These are phyloP conservation scores for Balaenoptera acutorostrata DNA, from an alignment of 2,113 vertebrate genomes.

Conservation along the genomic window DNA sequence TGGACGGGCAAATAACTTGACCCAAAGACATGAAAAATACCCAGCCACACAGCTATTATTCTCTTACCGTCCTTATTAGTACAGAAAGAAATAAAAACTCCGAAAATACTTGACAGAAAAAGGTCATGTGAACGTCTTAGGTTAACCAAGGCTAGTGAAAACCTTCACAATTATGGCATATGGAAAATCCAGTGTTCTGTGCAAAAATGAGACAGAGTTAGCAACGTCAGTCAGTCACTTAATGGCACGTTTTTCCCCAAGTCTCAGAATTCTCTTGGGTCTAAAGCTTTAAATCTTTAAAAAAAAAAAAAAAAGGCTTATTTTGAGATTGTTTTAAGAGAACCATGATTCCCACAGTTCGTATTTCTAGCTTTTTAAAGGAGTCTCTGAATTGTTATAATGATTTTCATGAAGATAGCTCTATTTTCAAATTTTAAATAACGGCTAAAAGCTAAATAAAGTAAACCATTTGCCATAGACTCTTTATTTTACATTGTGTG, in stretches of 20 bases:
- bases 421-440: not conserved
- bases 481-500: not conserved
- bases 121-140: not conserved
- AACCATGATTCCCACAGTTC: not conserved
- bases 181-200: not conserved
- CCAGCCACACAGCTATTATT: not conserved
- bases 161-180: not conserved
- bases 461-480: not conserved
- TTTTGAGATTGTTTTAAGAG: conserved; percentile 19
- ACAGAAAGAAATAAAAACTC: conserved; percentile 31
- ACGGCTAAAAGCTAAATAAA: conserved; percentile 10
- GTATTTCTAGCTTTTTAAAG: not conserved
- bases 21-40: not conserved
- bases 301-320: not conserved
- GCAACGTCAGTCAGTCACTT: not conserved
- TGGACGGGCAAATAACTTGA: not conserved
- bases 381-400: not conserved
- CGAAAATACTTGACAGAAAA: not conserved
- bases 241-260: not conserved
- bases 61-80: conserved; percentile 46
- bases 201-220: not conserved
- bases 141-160: not conserved
- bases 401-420: not conserved
- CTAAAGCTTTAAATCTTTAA: not conserved
- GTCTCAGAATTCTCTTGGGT: not conserved